Base-by-base conservation (phyloP, 2,888 invertebrate species). In the Drosophila suboccidentalis region DNA sequence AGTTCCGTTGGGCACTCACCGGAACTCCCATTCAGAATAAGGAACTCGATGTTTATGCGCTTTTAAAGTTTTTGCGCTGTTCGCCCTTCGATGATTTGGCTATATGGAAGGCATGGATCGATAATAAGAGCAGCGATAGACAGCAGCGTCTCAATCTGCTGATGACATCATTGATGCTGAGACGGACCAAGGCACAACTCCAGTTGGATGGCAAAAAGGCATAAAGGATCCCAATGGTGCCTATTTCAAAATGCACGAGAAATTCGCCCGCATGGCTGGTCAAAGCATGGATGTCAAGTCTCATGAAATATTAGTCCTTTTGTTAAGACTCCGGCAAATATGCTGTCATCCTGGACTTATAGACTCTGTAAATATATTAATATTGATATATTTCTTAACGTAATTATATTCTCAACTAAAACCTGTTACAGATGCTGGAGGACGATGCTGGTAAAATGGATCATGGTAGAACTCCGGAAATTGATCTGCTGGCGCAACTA, bases 1-100 rank as follows among this genome's bases (percentile, higher is more conserved):
- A 93, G 63, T 93, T 94, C 1, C 95, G 97, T 11, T 98, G 97
- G 97, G 96, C 96, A 0, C 94, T 99, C 19, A 98, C 98, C 0
- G 99, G 99, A 26, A 98, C 98, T 0, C 99, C 99, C 0, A 96
- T 99, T 46, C 99, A 99, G 90, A 99, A 99, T 92, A 97, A 97
- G 91, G 96, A 98, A 90, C 93, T 96, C 67, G 98, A 97, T 92
- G 93, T 97, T 41, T 97, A 95, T 92, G 95, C 97, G 0, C 92
- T 97, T 46, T 91, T 97, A n/a, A 96, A 98, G 92, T 99, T 98
- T 92, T 92, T 99, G 8, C 93, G 95, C 13, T 97, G 97, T 89
- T 94, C 95, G 8, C 99, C 99, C 0, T 98, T 99, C 92, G 97
- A 98, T 91, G 98, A 99, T 77, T 93, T 97, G 46, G 93, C 93